Evolutionary conservation across 2,113 vertebrate species (phyloP).

Genomic region (Rhizomys pruinosus): DNA sequence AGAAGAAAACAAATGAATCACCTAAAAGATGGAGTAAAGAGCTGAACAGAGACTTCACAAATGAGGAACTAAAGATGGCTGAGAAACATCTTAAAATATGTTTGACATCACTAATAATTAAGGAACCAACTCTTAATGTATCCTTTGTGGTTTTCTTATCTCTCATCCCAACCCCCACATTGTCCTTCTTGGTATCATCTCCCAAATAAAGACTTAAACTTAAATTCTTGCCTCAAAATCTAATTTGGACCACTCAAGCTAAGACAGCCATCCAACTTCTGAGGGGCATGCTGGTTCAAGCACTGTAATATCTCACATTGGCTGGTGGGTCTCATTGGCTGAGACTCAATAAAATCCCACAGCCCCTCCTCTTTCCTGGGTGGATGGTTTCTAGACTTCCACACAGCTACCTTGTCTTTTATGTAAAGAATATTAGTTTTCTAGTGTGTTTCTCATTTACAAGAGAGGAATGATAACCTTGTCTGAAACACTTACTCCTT

Average conservation of each 20-base stretch:
- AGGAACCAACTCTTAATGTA: background rate
- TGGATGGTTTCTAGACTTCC: background rate
- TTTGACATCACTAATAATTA: too few species aligned
- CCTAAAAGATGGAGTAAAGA: too few species aligned
- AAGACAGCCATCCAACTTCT: background rate
- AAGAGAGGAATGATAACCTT: background rate
- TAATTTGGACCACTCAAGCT: background rate
- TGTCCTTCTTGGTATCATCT: background rate
- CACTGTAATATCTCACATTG: background rate
- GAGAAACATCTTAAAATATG: too few species aligned
- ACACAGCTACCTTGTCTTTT: background rate
- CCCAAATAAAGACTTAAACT: background rate
- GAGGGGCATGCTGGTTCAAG: background rate
- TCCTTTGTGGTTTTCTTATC: background rate
- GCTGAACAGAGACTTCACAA: too few species aligned
- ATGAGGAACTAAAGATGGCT: too few species aligned
- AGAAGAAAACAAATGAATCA: too few species aligned
- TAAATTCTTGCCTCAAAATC: constrained; percentile 6
- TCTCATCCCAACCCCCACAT: background rate
- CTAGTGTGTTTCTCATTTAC: background rate
- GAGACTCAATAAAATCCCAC: background rate
- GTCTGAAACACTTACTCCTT: background rate
- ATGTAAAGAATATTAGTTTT: background rate
- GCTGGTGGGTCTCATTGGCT: background rate
- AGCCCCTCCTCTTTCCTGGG: background rate